Evolutionary conservation across 2,888 invertebrate genomes (phyloP), one percentile per base, ranked within the genome.

Genomic region (Conistra vaccinii): DNA sequence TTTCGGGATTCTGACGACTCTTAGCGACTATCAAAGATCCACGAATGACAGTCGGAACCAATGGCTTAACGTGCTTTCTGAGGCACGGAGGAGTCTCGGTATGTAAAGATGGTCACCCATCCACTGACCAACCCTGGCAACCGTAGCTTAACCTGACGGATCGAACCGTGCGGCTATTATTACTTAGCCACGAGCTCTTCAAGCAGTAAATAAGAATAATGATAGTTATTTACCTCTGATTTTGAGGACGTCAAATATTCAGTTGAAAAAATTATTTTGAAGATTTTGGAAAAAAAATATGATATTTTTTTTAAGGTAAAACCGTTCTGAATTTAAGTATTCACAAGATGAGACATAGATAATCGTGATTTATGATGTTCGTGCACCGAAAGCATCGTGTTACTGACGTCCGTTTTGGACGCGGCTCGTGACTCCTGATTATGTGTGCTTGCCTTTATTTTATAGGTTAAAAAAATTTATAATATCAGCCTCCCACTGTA

Each of bases 291-390:
- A 45, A 39, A 26, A 23, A 45, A 9, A 0, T 29, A 55, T 55
- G 53, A 63, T 69, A 23, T 60, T 69, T 32, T 32, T 73, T 73
- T 62, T 20, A 57, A 67, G 60, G 45, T 42, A 55, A 76, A 80
- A 71, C 60, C 53, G n/a, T 45, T 60, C 55, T 69, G 62, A 71
- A 76, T 83, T 72, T 69, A 72, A 76, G 72, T 80, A 80, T 79
- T 87, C 78, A 82, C 67, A 81, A 90, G 86, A 87, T 86, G 83
- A 81, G 78, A 76, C 76, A 68, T 65, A 82, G 90, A 89, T 89
- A 87, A 73, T 79, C 81, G 74, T 87, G 89, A 90, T 89, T 90
- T 90, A 89, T 88, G 72, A 73, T 74, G 70, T 76, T 90, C 90
- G 91, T 89, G 90, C 87, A 61, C 76, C 71, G 73, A 81, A 77